Conservation (phyloP, 2,113 vertebrate species). For the Zosterops hypoxanthus region DNA sequence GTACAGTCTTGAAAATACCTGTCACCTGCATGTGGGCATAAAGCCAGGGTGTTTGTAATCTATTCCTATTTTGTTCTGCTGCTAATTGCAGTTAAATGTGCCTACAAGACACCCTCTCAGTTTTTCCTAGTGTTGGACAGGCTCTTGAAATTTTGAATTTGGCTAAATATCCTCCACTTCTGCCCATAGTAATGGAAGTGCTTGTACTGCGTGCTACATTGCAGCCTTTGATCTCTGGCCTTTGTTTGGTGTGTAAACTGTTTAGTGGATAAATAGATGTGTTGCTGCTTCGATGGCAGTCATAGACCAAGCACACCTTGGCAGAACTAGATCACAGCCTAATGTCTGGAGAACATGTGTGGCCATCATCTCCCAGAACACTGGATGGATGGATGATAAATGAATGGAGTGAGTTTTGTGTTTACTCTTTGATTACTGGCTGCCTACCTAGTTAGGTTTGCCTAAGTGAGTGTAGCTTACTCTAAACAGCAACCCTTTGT, state of each 20-base stretch:
- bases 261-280: background rate
- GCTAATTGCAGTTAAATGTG: background rate
- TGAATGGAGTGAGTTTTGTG: background rate
- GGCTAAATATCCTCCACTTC: background rate
- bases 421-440: background rate
- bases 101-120: background rate
- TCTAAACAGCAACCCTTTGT: background rate
- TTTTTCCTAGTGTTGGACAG: background rate
- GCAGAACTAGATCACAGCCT: background rate
- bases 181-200: background rate
- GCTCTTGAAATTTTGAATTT: background rate
- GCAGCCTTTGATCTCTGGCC: background rate
- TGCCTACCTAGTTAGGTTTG: background rate
- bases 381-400: background rate
- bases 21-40: background rate
- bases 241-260: background rate
- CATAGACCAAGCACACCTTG: background rate
- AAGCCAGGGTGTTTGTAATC: background rate
- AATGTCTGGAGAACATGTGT: background rate
- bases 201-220: background rate
- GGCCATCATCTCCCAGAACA: background rate
- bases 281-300: background rate
- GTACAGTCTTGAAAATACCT: background rate
- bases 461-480: background rate
- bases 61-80: background rate